A percentile compares a stretch with the other conserved stretches of the same genome.
phyloP scores from a whole-genome alignment of 2,888 invertebrate genomes.

The Plebejus anna region DNA sequence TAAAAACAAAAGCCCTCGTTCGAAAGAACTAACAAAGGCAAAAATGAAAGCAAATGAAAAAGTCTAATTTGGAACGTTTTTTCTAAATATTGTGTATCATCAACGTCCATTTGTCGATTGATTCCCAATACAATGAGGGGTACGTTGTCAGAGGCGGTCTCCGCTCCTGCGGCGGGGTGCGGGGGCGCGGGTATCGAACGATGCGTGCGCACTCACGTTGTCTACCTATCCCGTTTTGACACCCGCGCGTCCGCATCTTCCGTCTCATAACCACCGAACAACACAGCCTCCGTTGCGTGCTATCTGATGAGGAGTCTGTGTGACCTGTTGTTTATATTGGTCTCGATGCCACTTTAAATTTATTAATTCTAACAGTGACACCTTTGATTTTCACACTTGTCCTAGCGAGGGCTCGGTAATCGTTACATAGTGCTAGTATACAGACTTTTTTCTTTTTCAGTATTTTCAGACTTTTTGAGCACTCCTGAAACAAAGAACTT shows the following conservation, averaged over 20 bases:
- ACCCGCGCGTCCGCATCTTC: slow-evolving; percentile 40
- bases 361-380: slow-evolving; percentile 70
- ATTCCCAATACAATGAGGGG: slow-evolving; percentile 78
- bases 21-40: not conserved
- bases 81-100: slow-evolving; percentile 39
- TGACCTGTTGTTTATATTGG: slow-evolving; percentile 74
- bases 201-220: slow-evolving; percentile 58
- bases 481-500: not conserved
- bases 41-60: not conserved
- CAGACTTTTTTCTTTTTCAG: not conserved
- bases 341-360: slow-evolving; percentile 73
- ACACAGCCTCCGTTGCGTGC: slow-evolving; percentile 67
- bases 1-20: not conserved
- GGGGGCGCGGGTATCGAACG: slow-evolving; percentile 51
- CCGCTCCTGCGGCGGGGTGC: slow-evolving; percentile 47
- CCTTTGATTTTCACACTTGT: slow-evolving; percentile 52
- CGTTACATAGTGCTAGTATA: slow-evolving; percentile 24
- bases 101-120: slow-evolving; percentile 72
- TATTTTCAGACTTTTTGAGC: not conserved
- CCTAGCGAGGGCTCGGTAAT: slow-evolving; percentile 31
- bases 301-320: slow-evolving; percentile 71
- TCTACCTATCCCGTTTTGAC: slow-evolving; percentile 58
- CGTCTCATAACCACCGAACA: slow-evolving; percentile 43
- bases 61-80: not conserved
- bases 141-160: slow-evolving; percentile 72